phyloP scores from a whole-genome alignment of 2,113 vertebrate genomes.

The Albula goreensis region DNA sequence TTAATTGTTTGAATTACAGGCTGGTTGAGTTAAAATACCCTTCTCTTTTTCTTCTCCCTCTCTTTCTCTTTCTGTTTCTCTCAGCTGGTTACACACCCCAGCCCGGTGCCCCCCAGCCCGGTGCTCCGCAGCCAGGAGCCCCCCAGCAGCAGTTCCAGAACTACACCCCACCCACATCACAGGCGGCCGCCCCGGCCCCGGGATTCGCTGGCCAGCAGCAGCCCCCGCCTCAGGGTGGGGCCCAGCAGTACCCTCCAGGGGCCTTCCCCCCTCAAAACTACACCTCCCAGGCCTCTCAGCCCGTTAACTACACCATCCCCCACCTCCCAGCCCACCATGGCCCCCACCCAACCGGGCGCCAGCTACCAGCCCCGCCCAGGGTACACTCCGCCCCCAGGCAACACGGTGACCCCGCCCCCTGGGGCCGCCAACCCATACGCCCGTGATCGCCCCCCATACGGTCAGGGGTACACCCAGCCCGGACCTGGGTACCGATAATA shows the following conservation, averaged over 20 bases:
- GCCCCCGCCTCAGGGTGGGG: constrained; percentile 59
- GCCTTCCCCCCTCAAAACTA: constrained; percentile 79
- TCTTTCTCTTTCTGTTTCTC: not conserved
- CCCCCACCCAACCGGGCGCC: constrained; percentile 59
- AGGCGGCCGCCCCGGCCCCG: constrained; percentile 56
- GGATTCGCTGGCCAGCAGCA: constrained; percentile 71
- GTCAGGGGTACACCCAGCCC: constrained; percentile 89
- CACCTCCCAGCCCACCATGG: constrained; percentile 69
- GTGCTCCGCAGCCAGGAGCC: constrained; percentile 65
- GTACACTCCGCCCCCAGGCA: constrained; percentile 78
- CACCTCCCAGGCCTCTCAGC: constrained; percentile 81
- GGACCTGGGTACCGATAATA: constrained; percentile 95
- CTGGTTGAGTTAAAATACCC: too few species aligned
- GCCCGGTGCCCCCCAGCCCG: constrained; percentile 70
- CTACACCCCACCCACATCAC: constrained; percentile 68
- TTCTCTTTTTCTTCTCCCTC: not conserved
- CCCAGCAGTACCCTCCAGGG: constrained; percentile 72
- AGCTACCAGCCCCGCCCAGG: constrained; percentile 72
- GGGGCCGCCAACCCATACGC: constrained; percentile 88
- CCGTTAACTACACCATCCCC: constrained; percentile 52
- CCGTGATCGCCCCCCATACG: constrained; percentile 87
- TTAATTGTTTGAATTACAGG: not conserved
- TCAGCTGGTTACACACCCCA: constrained; percentile 75
- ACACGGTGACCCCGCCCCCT: constrained; percentile 82
- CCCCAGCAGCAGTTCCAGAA: constrained; percentile 74